Evolutionary conservation across 2,797 vertebrate species (phyloP), one percentile per base, ranked within the genome.

Genomic region (Crossoptilon crossoptilon): DNA sequence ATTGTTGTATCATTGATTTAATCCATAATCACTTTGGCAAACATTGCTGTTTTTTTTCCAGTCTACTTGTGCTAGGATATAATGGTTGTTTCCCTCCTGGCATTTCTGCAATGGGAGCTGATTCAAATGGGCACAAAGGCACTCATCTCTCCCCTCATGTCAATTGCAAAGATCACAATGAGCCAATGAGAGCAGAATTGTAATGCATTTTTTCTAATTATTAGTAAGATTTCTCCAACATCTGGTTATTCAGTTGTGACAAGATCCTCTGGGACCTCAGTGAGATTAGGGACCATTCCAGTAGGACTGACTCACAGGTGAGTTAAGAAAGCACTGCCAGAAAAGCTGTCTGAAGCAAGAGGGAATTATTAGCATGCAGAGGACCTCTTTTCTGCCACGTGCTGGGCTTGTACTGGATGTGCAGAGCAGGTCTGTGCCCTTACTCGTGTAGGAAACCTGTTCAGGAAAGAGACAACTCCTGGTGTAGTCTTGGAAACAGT

Each of bases 381-480:
- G n/a, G 29, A 9, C 53, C 15, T 62, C 5, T 80, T 49, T 64
- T 78, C n/a, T 83, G 64, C 13, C 7, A 0, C 19, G 59, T 64
- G 72, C 64, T 79, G 39, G 53, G 24, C 51, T 84, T 0, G 2
- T 12, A 5, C 2, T 6, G 29, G n/a, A 19, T 2, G 1, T 29
- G 11, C 39, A 0, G 0, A 37, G 39, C 0, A 37, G 43, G 11
- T 37, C 60, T 35, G 31, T 84, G 53, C 19, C 41, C 19, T 43
- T 27, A 13, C 22, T 63, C 29, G 31, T 55, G 49, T 58, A 43
- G 49, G 29, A 81, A 22, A 70, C 22, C 53, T 31, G 11, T 58
- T 80, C 29, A 31, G 53, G 35, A 39, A 15, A 58, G 67, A 26
- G 21, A 33, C 18, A 62, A 22, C 29, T 64, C 53, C 15, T n/a